A percentile compares a stretch with the other conserved stretches of the same genome.
These are phyloP conservation scores for Epizoanthus illoricatus DNA, from an alignment of 92 coral and sea anemone species.

Conservation along the genomic window DNA sequence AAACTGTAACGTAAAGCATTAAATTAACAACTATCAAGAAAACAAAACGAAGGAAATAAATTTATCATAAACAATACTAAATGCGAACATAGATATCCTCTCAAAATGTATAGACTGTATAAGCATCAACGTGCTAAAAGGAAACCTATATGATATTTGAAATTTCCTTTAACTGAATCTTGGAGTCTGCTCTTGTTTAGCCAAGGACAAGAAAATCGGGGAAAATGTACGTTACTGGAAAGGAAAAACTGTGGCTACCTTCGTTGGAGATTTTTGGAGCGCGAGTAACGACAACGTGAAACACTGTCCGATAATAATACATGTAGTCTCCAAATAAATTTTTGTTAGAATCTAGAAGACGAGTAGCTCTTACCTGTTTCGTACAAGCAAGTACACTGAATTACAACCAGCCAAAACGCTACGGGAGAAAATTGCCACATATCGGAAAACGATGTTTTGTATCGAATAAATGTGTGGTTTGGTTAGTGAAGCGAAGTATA, in stretches of 20 bases:
- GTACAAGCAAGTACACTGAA: not conserved
- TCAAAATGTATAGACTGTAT: not conserved
- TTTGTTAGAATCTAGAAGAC: no score
- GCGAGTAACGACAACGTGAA: no score
- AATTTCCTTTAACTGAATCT: not conserved
- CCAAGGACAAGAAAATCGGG: not conserved
- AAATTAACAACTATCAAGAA: not conserved
- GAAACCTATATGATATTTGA: not conserved
- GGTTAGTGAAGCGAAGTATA: not conserved
- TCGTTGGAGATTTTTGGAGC: no score
- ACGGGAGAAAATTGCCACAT: slow-evolving; percentile 2
- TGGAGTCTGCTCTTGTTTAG: not conserved
- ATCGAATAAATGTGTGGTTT: not conserved
- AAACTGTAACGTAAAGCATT: not conserved
- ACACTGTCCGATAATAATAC: no score
- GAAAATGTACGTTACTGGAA: not conserved
- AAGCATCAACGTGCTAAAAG: slow-evolving; percentile 11
- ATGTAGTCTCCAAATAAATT: no score
- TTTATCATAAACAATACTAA: not conserved
- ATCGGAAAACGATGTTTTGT: not conserved
- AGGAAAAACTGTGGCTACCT: not conserved
- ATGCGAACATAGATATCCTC: not conserved
- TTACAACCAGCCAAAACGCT: not conserved
- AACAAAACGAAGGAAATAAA: not conserved
- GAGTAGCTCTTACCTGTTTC: slow-evolving; percentile 5